These are phyloP conservation scores for Rhimphoctona megacephalus DNA, from an alignment of 2,888 invertebrate genomes.

Conservation along the genomic window DNA sequence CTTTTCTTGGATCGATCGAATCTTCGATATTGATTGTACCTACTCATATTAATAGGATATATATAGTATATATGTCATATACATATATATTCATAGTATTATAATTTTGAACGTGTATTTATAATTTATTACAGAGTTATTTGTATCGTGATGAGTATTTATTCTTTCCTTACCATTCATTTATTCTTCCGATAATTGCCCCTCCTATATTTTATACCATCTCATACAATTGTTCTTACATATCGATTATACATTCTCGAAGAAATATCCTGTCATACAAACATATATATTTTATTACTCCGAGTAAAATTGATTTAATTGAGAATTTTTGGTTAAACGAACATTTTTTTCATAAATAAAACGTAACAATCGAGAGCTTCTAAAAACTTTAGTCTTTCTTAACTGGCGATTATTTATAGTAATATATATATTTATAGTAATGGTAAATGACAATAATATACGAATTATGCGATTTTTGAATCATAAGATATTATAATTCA, in stretches of 20 bases:
- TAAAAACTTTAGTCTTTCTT: constrained; percentile 32
- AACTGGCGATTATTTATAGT: neutral
- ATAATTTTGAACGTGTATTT: constrained; percentile 68
- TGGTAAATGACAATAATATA: constrained; percentile 58
- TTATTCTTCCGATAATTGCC: constrained; percentile 7
- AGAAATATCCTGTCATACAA: constrained; percentile 29
- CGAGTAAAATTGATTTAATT: constrained; percentile 30
- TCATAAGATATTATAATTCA: constrained; percentile 50
- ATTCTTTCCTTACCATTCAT: constrained; percentile 12
- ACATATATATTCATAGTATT: constrained; percentile 50
- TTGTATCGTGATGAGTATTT: constrained; percentile 57
- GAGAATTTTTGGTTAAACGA: constrained; percentile 15
- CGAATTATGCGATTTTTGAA: constrained; percentile 51
- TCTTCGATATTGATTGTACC: constrained; percentile 51
- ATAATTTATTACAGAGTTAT: constrained; percentile 70
- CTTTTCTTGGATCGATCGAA: constrained; percentile 46
- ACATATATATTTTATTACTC: constrained; percentile 21
- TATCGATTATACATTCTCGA: constrained; percentile 11
- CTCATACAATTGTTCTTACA: neutral
- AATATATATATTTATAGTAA: neutral
- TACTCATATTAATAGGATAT: constrained; percentile 47
- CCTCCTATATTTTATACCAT: neutral
- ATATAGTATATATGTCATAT: constrained; percentile 11
- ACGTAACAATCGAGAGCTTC: constrained; percentile 54
- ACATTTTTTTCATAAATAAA: constrained; percentile 33